Conservation (phyloP, 2,888 invertebrate species). For the Leptothorax acervorum region DNA sequence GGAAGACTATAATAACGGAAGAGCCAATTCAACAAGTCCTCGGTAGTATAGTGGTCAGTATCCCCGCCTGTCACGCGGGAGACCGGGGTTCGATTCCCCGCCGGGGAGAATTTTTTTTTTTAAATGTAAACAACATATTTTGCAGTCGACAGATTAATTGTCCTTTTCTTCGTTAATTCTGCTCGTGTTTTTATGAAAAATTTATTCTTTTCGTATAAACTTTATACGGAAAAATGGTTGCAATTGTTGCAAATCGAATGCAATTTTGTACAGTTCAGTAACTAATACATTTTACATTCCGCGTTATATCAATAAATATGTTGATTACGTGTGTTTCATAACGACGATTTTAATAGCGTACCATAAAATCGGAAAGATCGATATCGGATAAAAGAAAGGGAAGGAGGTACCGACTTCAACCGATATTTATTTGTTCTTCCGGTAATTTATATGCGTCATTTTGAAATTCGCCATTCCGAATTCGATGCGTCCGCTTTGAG, state of each 20-base stretch:
- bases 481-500: slow-evolving; percentile 62
- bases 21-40: slow-evolving; percentile 40
- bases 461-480: slow-evolving; percentile 66
- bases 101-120: slow-evolving; percentile 55
- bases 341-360: neutral
- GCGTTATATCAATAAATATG: neutral
- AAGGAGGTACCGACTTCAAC: too few species aligned
- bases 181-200: neutral
- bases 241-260: neutral
- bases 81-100: slow-evolving; percentile 70
- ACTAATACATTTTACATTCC: slow-evolving; percentile 2
- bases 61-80: slow-evolving; percentile 68
- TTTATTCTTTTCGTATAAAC: neutral
- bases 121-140: neutral
- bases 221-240: neutral
- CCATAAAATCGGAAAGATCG: neutral
- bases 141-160: neutral
- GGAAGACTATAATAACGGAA: neutral
- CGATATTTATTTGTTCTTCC: slow-evolving; percentile 62
- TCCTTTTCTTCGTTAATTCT: neutral
- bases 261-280: neutral
- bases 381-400: neutral
- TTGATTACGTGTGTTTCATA: neutral
- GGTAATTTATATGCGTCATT: slow-evolving; percentile 69
- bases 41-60: slow-evolving; percentile 68